Evolutionary conservation across 2,797 vertebrate genomes (phyloP), one percentile per base, ranked within the genome.

Genomic region (Rhinella marina): DNA sequence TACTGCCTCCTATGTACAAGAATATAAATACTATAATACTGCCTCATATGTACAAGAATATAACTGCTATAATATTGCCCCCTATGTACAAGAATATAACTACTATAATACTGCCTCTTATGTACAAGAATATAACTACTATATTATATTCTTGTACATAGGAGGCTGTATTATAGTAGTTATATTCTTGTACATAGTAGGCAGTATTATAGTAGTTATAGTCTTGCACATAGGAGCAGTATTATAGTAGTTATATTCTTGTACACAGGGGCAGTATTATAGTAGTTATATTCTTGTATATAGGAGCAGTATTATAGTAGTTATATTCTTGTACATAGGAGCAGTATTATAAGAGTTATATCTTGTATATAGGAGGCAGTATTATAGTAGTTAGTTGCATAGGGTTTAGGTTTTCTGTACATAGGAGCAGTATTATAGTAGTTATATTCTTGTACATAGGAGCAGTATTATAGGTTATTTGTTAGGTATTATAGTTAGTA

Each of bases 21-120:
- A 23, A 62, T 62, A 62, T 62, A 62, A 62, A 19, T 62, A 62
- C 59, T 62, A 62, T 23, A 62, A 62, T 62, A 62, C 59, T 62
- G 19, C 61, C 56, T 11, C 61, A 21, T 62, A 62, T n/a, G 21
- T 62, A 70, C 27, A 32, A 19, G 29, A 41, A 72, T 72, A 72
- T 72, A 72, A 72, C 70, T 72, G 41, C 70, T 72, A 72, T 72
- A 72, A 72, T 72, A 72, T 32, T 41, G 29, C 70, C 11, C 11
- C 32, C 70, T 72, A 72, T 72, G 12, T 72, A 72, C 70, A 72
- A 21, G 70, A 72, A 41, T 72, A 72, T 72, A 72, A 72, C 70
- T 72, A 41, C 70, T 41, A 72, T 72, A 72, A 72, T 72, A 72
- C 29, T 72, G 32, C 70, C 70, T 11, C 29, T 32, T 72, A 41